Conservation (phyloP, 1,140 invertebrate species). For the Bombus confusus region DNA sequence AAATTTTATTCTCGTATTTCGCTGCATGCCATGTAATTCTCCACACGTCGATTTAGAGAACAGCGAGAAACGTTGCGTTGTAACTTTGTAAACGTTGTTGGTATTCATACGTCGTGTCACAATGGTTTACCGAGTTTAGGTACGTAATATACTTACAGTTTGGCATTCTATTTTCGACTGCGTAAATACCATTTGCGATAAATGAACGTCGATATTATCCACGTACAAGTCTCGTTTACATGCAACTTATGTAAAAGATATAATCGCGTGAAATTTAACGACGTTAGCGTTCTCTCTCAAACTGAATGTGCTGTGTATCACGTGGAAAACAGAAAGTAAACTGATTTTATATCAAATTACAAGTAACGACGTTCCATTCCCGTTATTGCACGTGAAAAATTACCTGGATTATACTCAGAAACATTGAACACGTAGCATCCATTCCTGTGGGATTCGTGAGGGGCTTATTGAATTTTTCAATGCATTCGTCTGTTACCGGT, state of each 20-base stretch:
- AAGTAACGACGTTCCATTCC: slow-evolving; percentile 30
- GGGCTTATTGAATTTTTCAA: slow-evolving; percentile 54
- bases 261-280: not conserved
- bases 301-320: slow-evolving; percentile 2
- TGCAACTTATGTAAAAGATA: not conserved
- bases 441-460: slow-evolving; percentile 45
- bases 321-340: not conserved
- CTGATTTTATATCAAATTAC: slow-evolving; percentile 53
- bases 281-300: not conserved
- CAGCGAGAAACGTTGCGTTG: no score
- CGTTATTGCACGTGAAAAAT: slow-evolving; percentile 51
- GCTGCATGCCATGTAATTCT: no score
- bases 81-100: no score
- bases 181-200: no score
- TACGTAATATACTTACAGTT: no score
- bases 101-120: no score
- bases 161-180: no score
- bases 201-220: not conserved
- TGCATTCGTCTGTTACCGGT: slow-evolving; percentile 35
- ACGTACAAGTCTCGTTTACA: not conserved
- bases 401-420: slow-evolving; percentile 49
- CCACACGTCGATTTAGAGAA: no score
- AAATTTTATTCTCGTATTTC: no score
- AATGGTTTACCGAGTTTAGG: no score
- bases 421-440: slow-evolving; percentile 52